Conservation (phyloP, 2,888 invertebrate species). For the Steinernema carpocapsae region DNA sequence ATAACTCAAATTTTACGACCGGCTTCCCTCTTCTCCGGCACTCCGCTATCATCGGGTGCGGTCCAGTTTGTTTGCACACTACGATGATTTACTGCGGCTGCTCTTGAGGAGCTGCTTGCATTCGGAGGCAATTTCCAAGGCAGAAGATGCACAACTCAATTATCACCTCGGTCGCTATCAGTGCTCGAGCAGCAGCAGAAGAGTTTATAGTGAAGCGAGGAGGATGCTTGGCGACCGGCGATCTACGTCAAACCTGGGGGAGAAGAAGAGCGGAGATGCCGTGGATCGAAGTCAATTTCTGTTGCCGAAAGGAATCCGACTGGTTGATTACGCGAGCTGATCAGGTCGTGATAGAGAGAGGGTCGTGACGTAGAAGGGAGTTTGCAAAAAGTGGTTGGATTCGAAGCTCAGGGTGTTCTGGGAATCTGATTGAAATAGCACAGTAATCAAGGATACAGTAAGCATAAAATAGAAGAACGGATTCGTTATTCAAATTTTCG, state of each 20-base stretch:
- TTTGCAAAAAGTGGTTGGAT: too few relatives aligned
- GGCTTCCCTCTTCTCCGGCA: background rate
- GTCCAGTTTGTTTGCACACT: constrained; percentile 2
- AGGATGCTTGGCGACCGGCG: background rate
- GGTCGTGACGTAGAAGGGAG: too few relatives aligned
- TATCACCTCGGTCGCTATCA: constrained; percentile 25
- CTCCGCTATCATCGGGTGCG: constrained; percentile 12
- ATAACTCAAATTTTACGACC: background rate
- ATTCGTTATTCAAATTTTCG: too few relatives aligned
- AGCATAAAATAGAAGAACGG: too few relatives aligned
- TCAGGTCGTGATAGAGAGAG: too few relatives aligned
- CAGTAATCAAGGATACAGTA: too few relatives aligned
- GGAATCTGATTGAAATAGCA: too few relatives aligned
- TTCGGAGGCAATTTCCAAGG: background rate
- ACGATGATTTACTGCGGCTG: constrained; percentile 6
- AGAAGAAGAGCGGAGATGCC: background rate
- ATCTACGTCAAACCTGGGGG: background rate
- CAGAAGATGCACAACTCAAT: constrained; percentile 13
- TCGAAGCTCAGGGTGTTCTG: too few relatives aligned
- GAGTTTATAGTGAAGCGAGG: constrained; percentile 14
- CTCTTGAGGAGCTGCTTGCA: background rate
- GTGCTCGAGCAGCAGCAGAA: background rate
- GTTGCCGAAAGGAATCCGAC: background rate
- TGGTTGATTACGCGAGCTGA: too few relatives aligned
- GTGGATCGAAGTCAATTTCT: background rate